phyloP scores from a whole-genome alignment of 2,113 vertebrate genomes.

The Anser cygnoides region DNA sequence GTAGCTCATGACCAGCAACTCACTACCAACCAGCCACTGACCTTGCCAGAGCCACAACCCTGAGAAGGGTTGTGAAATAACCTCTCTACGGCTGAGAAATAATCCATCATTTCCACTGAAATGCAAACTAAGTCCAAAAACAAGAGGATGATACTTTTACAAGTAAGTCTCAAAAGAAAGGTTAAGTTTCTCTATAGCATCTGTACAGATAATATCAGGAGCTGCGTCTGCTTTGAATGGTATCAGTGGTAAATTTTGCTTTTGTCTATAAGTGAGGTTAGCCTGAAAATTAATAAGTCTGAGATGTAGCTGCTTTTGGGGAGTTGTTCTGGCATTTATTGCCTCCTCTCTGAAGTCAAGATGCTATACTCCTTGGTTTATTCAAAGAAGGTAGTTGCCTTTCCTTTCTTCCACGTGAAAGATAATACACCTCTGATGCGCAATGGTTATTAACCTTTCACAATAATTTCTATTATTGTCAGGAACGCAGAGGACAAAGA shows the following conservation, averaged over 20 bases:
- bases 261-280: neutral
- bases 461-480: conserved; percentile 29
- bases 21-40: neutral
- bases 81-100: neutral
- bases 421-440: neutral
- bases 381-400: neutral
- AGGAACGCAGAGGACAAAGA: neutral
- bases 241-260: neutral
- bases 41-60: neutral
- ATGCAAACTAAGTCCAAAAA: neutral
- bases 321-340: neutral
- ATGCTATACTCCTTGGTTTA: neutral
- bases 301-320: neutral
- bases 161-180: neutral
- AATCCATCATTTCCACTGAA: neutral
- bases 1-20: neutral
- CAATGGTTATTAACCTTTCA: conserved; percentile 11
- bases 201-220: neutral
- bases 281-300: neutral
- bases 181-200: neutral
- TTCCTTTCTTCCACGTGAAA: neutral
- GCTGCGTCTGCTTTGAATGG: neutral
- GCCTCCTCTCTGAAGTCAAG: neutral
- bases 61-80: neutral
- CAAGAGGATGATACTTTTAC: neutral